phyloP scores from a whole-genome alignment of 2,888 invertebrate genomes.

The Pomacea canaliculata region DNA sequence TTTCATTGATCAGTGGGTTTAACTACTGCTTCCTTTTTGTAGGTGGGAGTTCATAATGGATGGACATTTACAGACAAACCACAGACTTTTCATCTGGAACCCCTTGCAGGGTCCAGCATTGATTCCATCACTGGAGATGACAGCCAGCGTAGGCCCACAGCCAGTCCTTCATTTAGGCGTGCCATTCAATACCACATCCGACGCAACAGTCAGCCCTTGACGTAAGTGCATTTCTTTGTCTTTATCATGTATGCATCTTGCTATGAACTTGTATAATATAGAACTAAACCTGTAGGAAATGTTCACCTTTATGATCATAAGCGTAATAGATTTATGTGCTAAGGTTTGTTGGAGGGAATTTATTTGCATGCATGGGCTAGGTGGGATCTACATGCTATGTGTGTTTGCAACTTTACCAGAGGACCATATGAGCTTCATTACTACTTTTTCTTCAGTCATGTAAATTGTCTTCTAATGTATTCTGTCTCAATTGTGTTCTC shows the following conservation, averaged over 20 bases:
- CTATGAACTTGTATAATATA: no score
- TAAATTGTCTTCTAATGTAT: no score
- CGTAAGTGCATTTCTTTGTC: slow-evolving; percentile 5
- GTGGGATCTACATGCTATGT: no score
- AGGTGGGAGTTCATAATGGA: slow-evolving; percentile 73
- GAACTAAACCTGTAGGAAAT: no score
- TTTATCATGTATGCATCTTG: background rate
- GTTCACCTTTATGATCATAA: no score
- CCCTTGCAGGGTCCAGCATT: slow-evolving; percentile 26
- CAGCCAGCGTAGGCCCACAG: slow-evolving; percentile 44
- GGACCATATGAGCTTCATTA: no score
- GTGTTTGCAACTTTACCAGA: no score
- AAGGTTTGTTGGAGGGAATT: no score
- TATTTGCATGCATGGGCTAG: no score
- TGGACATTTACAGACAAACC: slow-evolving; percentile 71
- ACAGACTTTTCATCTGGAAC: slow-evolving; percentile 66
- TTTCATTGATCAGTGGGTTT: background rate
- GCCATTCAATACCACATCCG: slow-evolving; percentile 43
- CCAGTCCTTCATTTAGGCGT: slow-evolving; percentile 52
- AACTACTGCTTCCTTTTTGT: background rate
- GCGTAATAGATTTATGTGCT: no score
- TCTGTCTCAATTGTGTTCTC: no score
- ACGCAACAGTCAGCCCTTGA: slow-evolving; percentile 26
- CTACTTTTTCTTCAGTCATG: no score
- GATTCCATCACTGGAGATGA: slow-evolving; percentile 10